These are phyloP conservation scores for Xestia c-nigrum DNA, from an alignment of 2,888 invertebrate species.

Conservation along the genomic window DNA sequence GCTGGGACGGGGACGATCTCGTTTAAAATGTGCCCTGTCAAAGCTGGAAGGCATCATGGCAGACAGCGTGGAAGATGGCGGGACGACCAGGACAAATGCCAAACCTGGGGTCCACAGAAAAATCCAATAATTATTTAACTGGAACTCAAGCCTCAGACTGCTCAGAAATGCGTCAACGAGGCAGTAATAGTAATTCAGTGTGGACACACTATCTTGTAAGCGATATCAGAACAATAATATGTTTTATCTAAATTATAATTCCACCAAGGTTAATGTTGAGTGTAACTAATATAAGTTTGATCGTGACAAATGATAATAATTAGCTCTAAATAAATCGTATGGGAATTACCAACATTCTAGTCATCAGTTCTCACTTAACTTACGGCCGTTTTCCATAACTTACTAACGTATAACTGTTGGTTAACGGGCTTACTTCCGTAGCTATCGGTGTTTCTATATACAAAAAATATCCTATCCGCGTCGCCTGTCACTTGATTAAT, in stretches of 20 bases:
- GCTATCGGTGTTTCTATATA: too few relatives aligned
- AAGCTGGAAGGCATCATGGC: not conserved
- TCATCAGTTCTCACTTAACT: not conserved
- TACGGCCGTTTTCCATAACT: too few relatives aligned
- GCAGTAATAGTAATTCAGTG: slow-evolving; percentile 13
- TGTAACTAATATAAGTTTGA: slow-evolving; percentile 1
- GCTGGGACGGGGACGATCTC: not conserved
- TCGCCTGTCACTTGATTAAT: too few relatives aligned
- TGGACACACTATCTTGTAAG: slow-evolving; percentile 6
- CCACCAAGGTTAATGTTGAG: slow-evolving; percentile 10
- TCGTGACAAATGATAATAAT: slow-evolving; percentile 3
- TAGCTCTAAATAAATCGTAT: not conserved
- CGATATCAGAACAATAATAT: slow-evolving; percentile 15
- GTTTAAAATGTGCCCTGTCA: not conserved
- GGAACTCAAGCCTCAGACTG: not conserved
- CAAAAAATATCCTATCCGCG: too few relatives aligned
- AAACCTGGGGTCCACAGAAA: not conserved
- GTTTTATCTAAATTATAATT: slow-evolving; percentile 37
- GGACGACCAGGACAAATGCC: not conserved
- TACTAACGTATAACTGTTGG: too few relatives aligned
- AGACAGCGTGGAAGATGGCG: not conserved
- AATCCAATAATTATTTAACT: not conserved
- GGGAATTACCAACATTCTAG: not conserved
- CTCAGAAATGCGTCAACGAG: not conserved
- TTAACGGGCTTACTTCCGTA: too few relatives aligned